Evolutionary conservation across 2,113 vertebrate genomes (phyloP).

Genomic region (Entomyzon cyanotis): DNA sequence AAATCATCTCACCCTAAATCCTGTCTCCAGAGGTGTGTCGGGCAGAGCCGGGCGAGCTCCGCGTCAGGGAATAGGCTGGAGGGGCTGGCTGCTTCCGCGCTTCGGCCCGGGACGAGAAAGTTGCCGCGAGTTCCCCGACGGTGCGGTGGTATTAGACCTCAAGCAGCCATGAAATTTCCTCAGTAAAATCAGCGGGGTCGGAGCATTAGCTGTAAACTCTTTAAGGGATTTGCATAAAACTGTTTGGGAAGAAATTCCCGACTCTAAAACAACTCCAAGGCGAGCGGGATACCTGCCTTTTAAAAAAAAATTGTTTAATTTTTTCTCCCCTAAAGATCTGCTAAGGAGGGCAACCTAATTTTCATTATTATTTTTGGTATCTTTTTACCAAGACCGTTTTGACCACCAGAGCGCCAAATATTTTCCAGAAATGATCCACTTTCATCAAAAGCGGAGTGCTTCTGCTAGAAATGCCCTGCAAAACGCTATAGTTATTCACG

Average conservation of each 20-base stretch:
- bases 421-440: neutral
- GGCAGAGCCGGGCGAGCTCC: neutral
- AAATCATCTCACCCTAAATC: neutral
- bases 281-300: neutral
- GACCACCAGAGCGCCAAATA: accelerated
- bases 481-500: neutral
- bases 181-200: neutral
- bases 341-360: neutral
- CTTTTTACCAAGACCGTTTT: neutral
- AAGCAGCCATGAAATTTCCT: conserved; percentile 8
- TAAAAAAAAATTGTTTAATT: too few species aligned
- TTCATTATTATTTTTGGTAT: neutral
- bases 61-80: neutral
- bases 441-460: neutral
- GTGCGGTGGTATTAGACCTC: neutral
- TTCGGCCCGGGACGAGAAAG: neutral
- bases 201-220: conserved; percentile 16
- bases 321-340: neutral
- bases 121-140: neutral
- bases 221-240: conserved; percentile 28
- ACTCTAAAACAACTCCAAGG: neutral
- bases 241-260: neutral
- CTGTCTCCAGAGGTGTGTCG: neutral
- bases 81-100: neutral
- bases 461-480: neutral